These are phyloP conservation scores for Lasius fuliginosus DNA, from an alignment of 2,888 invertebrate genomes.

Conservation along the genomic window DNA sequence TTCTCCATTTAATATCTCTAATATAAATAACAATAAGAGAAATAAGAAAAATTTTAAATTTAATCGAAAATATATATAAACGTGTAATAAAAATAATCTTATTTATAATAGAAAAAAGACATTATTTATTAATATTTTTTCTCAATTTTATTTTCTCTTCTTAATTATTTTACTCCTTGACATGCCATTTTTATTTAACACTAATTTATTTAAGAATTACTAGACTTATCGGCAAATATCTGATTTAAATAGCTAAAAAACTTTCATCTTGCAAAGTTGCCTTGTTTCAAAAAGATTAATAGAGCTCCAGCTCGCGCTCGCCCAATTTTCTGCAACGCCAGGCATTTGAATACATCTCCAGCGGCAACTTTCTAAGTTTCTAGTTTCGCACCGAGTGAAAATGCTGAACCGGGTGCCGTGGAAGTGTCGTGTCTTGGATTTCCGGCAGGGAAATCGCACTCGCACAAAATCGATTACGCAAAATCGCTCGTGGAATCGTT, in stretches of 20 bases:
- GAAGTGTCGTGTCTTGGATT: slow-evolving; percentile 57
- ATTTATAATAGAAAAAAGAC: neutral
- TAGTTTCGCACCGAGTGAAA: slow-evolving; percentile 63
- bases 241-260: slow-evolving; percentile 25
- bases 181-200: neutral
- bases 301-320: neutral
- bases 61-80: neutral
- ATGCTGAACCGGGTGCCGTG: slow-evolving; percentile 35
- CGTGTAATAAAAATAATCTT: neutral
- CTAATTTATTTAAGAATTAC: neutral
- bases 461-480: slow-evolving; percentile 59
- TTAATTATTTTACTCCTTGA: neutral
- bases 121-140: neutral
- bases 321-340: slow-evolving; percentile 24
- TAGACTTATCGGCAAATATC: slow-evolving; percentile 6
- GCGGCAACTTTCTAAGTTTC: slow-evolving; percentile 60
- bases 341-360: slow-evolving; percentile 34
- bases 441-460: slow-evolving; percentile 46
- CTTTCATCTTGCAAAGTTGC: slow-evolving; percentile 6
- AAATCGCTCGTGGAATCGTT: slow-evolving; percentile 36
- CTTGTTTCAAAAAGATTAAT: slow-evolving; percentile 17
- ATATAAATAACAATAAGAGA: neutral
- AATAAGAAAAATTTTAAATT: neutral
- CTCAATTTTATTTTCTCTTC: neutral
- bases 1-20: neutral